Base-by-base conservation (phyloP, 2,113 vertebrate genomes). In the Elephas maximus region DNA sequence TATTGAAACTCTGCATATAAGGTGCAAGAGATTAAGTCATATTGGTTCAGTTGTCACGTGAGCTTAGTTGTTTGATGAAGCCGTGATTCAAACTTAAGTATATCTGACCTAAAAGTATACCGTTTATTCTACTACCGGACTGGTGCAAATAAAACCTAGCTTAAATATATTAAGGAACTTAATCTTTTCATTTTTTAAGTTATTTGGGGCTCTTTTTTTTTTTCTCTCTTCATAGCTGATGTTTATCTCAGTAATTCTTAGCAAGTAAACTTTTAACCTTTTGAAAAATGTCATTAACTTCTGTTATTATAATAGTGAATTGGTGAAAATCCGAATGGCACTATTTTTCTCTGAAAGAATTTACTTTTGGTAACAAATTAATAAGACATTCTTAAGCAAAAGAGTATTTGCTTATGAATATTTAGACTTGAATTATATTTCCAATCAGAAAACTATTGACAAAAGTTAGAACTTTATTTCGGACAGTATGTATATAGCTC, bases 331-430 rank as follows among this genome's bases (percentile, higher is more conserved):
- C 53, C 65, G 90, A 82, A 14, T 87, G 33, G 12, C 90, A 28
- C 26, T 18, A 1, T 84, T 5, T 89, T 90, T 87, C 48, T 90
- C 45, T 81, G 63, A 69, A 67, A 83, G 63, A 92, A 84, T 95
- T 97, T 93, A 69, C 73, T 97, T 95, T 48, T 9, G 67, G 5
- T 77, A 94, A 93, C 41, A 67, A 65, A 93, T 83, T 90, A 74
- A 73, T 86, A 30, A 30, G 28, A 65, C 5, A 57, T 53, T 84
- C 7, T 57, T 79, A 94, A 81, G 26, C 17, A 95, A 71, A 26
- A 88, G 53, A 63, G 10, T 78, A 53, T 94, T 92, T 94, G 33
- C 20, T 94, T 94, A 41, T 41, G 10, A 57, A 12, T 93, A 90
- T 62, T 86, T 96, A 67, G 45, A 79, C 74, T 51, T 23, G 5